Base-by-base conservation (phyloP, 2,797 vertebrate species). In the Sphaeramia orbicularis region DNA sequence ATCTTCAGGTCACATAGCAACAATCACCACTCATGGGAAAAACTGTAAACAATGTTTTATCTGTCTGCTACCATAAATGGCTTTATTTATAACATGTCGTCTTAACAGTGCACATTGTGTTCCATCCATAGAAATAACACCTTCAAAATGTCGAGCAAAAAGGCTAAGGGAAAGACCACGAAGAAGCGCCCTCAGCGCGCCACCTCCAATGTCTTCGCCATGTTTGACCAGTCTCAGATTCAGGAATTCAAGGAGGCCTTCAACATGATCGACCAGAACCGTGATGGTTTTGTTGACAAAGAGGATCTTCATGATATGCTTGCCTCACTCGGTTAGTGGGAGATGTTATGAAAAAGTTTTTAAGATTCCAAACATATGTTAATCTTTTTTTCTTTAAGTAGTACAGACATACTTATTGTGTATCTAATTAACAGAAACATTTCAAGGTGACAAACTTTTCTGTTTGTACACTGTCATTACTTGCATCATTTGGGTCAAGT, bases 171-270 rank as follows among this genome's bases (percentile, higher is more conserved):
- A 55, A 98, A 97, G 94, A 96, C 96, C 91, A 96, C 96, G 30
- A 99, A 98, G 95, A 99, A 98, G 95, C 96, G 96, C 89, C 96
- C 97, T 75, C 96, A 97, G 93, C 96, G 96, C 0, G 97, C 97
- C 4, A 98, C 97, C 0, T 98, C 97, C 94, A 99, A 99, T 83
- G 98, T 98, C n/a, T 99, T 99, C 3, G 98, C 98, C 9, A 99
- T 99, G 98, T 99, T 99, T 71, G 96, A 97, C 85, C 96, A 99
- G 94, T 99, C 97, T 1, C 98, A 99, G 89, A 99, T 99, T 66
- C 98, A 99, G 79, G 98, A 99, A 73, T 99, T 99, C 85, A 99
- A 99, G 78, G 97, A 99, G 89, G 97, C 97, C 32, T 99, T 99
- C 90, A 98, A 99, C 92, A 98, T 99, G 97, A 98, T 99, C 0